Base-by-base conservation (phyloP, 2,888 invertebrate species). In the Limnephilus auricula region DNA sequence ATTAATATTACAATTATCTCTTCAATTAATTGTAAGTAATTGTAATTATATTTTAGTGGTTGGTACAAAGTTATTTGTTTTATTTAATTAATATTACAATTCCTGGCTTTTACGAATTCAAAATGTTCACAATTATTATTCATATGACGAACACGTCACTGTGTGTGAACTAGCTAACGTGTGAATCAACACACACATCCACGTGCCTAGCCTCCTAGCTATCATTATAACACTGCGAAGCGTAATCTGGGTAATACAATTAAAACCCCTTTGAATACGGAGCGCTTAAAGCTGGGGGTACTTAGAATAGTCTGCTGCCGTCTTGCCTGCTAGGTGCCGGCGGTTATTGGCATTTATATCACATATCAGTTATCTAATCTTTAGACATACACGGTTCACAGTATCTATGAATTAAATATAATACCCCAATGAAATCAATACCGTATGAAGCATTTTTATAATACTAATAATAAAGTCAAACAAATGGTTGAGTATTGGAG, bases 341-440 rank as follows among this genome's bases (percentile, higher is more conserved):
- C 15, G 87, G 87, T 88, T 88, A 88, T 88, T 88, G 87, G 78
- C 65, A 78, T 79, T 78, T 34, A 88, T 79, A 88, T 65, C 37
- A 88, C 78, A 78, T 88, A 78, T 40, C 87, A 88, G 79, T 78
- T 30, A 2, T 18, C 37, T 78, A 31, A 31, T 34, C 65, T 79
- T 78, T 31, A 79, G 5, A 45, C 30, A 85, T 40, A 30, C 45
- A 85, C 15, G 45, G 13, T 2, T 13, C 40, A 25, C 84, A 84
- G 40, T 45, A 15, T 65, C 65, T 25, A 65, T 25, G 65, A 65
- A 65, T 65, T 25, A 65, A 65, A 25, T 9, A 65, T 65, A 2
- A n/a, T 25, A 65, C 65, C 25, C 50, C 50, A 65, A 65, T 65
- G 65, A 65, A n/a, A 65, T 65, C 65, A 9, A 25, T n/a, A 65